Base-by-base conservation (phyloP, 1,140 invertebrate genomes). In the Micrasema minimum region DNA sequence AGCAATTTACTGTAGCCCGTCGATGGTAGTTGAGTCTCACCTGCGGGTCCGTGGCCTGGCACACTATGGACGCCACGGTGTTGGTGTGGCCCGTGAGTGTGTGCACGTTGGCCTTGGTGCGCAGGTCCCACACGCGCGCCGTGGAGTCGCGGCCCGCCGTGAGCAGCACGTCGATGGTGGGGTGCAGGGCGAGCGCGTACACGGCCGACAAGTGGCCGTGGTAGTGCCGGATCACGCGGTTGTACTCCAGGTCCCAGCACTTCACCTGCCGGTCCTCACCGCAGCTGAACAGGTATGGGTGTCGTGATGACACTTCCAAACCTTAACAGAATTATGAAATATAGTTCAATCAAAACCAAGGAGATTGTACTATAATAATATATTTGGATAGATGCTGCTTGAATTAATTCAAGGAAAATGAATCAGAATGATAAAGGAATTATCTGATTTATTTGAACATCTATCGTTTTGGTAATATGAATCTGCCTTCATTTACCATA, bases 221-320 rank as follows among this genome's bases (percentile, higher is more conserved):
- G 83, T 99, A 99, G 82, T 99, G 97, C 9, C 98, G 87, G 72
- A 99, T 98, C 4, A 97, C 96, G 88, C 99, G 99, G 81, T 99
- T 99, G 74, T 99, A 97, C 83, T 99, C 98, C 10, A 99, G 87
- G 86, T 99, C 98, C 98, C 98, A 99, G 81, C 98, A 99, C 86
- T 99, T 99, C 0, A 99, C 98, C 85, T 98, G 96, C 78, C 98
- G 91, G 85, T 99, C 98, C 88, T 99, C 98, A 20, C 97, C 98
- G 85, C 96, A 98, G 76, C 96, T 98, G 83, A 99, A 99, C 18
- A 99, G 85, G 83, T 99, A 99, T 9, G 98, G 98, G 86, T 99
- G 98, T 74, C 96, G 85, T 0, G 91, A 78, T 71, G 96, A 99
- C 22, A 99, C 94, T 61, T 94, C 94, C 5, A 99, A 84, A 7